A percentile compares a stretch with the other conserved stretches of the same genome.
Conservation (phyloP, 2,113 vertebrate species). For the Gila orcuttii region DNA sequence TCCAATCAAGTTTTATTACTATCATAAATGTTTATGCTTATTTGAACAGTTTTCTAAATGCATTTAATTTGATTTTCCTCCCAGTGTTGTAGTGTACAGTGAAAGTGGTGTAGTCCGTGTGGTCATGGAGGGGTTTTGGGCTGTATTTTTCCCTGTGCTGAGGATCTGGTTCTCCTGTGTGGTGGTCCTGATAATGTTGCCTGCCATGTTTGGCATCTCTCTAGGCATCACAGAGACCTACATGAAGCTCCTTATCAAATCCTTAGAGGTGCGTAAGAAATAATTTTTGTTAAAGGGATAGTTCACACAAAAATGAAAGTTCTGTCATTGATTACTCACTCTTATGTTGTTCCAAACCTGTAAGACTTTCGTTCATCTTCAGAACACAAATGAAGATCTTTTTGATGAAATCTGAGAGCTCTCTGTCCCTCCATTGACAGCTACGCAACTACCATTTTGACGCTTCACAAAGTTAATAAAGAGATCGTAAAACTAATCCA, state of each 20-base stretch:
- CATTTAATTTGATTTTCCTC: conserved; percentile 13
- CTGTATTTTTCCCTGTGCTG: conserved; percentile 63
- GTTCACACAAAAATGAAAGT: no score
- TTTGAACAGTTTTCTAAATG: not conserved
- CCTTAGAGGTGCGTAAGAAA: conserved; percentile 81
- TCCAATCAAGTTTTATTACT: not conserved
- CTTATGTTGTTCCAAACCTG: no score
- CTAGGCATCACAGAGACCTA: conserved; percentile 92
- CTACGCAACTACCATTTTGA: no score
- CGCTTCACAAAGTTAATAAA: no score
- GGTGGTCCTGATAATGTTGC: conserved; percentile 84
- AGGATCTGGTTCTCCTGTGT: conserved; percentile 79
- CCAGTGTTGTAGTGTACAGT: conserved; percentile 34
- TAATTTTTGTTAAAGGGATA: no score
- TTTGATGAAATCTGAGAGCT: no score
- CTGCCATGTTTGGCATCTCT: conserved; percentile 89
- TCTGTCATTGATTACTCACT: no score
- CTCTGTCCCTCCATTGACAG: no score
- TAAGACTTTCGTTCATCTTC: no score
- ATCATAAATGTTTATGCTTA: not conserved
- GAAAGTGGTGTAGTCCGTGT: not conserved
- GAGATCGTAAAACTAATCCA: no score
- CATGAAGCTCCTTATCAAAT: conserved; percentile 88
- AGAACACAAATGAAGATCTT: no score
- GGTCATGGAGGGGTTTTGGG: conserved; percentile 80